Conservation (phyloP, 2,797 vertebrate species). For the Danio albolineatus region DNA sequence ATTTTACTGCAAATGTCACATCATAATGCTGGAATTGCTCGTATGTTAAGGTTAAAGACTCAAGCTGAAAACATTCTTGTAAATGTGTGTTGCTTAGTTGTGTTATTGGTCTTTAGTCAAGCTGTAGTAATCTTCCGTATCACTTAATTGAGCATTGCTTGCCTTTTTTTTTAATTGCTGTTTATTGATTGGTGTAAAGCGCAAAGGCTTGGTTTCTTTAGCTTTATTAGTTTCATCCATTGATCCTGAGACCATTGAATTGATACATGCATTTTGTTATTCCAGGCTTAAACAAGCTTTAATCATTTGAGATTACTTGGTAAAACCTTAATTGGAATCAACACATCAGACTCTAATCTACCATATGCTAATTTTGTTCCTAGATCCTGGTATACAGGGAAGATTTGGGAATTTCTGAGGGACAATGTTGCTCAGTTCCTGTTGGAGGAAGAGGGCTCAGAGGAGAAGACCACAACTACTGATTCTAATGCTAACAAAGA, state of each 20-base stretch:
- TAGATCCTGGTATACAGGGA: constrained; percentile 74
- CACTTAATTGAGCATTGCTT: constrained; percentile 2
- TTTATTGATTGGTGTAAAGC: constrained; percentile 48
- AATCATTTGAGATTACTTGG: constrained; percentile 19
- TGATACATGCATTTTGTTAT: constrained; percentile 25
- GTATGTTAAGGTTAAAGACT: not conserved
- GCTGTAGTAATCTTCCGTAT: not conserved
- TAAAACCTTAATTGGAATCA: constrained; percentile 16
- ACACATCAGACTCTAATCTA: not conserved
- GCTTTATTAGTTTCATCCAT: constrained; percentile 19
- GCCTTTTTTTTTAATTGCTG: constrained; percentile 46
- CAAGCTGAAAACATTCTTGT: not conserved
- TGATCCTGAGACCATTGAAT: constrained; percentile 43
- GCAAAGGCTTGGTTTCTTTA: constrained; percentile 27
- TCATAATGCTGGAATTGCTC: too few species aligned
- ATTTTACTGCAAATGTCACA: too few species aligned
- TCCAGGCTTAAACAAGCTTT: constrained; percentile 14
- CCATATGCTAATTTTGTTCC: constrained; percentile 42
- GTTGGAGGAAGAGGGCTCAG: constrained; percentile 61
- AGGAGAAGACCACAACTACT: constrained; percentile 60
- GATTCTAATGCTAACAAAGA: constrained; percentile 63
- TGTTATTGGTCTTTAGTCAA: not conserved
- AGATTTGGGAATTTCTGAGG: constrained; percentile 86
- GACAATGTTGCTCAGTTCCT: constrained; percentile 82
- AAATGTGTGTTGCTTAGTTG: constrained; percentile 1